phyloP scores from a whole-genome alignment of 2,888 invertebrate genomes.

The Ferdinandea cuprea region DNA sequence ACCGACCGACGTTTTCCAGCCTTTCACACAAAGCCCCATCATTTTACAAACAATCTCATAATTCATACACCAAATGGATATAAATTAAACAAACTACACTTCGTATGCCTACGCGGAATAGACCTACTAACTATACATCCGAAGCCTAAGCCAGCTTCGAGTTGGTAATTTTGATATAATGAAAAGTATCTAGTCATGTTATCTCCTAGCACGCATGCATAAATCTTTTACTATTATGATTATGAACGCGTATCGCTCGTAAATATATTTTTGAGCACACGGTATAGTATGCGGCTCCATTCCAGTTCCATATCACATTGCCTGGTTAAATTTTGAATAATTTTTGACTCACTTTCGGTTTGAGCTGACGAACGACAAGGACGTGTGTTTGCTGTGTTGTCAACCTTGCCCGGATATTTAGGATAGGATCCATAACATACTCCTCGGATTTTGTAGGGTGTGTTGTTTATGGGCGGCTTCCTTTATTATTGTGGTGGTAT shows the following conservation, averaged over 20 bases:
- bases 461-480: constrained; percentile 58
- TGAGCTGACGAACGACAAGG: constrained; percentile 51
- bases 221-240: constrained; percentile 71
- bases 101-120: not conserved
- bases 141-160: constrained; percentile 16
- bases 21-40: not conserved
- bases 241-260: constrained; percentile 56
- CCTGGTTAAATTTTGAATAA: constrained; percentile 67
- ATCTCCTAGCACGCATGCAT: constrained; percentile 70
- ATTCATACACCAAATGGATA: constrained; percentile 56
- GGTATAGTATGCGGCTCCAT: not conserved
- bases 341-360: constrained; percentile 55
- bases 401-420: constrained; percentile 45
- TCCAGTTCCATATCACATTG: constrained; percentile 25
- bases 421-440: constrained; percentile 10
- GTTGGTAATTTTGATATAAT: constrained; percentile 52
- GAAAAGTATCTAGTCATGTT: constrained; percentile 73
- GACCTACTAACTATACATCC: constrained; percentile 34
- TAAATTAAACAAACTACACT: constrained; percentile 66
- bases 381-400: constrained; percentile 47
- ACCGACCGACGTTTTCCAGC: not conserved
- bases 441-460: constrained; percentile 53
- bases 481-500: constrained; percentile 31
- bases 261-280: constrained; percentile 56
- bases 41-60: constrained; percentile 59